A percentile compares a stretch with the other conserved stretches of the same genome.
Evolutionary conservation across 2,113 vertebrate species (phyloP).

Genomic region (Cisticola juncidis): DNA sequence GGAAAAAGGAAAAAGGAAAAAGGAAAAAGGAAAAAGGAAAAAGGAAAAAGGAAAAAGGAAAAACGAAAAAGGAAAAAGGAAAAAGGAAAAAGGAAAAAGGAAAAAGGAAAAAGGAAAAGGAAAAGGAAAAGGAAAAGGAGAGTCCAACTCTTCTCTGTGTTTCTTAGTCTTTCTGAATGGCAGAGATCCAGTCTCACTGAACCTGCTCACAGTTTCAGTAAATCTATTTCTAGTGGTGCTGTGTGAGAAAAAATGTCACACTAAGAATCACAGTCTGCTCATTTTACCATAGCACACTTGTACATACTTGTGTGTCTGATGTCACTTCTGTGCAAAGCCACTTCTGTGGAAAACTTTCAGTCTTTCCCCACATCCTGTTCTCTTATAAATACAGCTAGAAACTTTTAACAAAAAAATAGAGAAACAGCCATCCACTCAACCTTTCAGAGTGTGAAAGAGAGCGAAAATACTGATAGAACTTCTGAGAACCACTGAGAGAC

Average conservation of each 20-base stretch:
- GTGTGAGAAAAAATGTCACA: not conserved
- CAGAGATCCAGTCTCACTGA: not conserved
- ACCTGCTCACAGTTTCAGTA: not conserved
- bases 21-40: too few relatives aligned
- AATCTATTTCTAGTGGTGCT: conserved; percentile 8
- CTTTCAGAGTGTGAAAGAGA: not conserved
- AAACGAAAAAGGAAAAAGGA: too few relatives aligned
- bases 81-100: too few relatives aligned
- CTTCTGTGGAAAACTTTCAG: not conserved
- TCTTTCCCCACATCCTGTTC: not conserved
- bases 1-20: too few relatives aligned
- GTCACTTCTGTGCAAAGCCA: not conserved
- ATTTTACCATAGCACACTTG: not conserved
- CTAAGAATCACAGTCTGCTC: not conserved
- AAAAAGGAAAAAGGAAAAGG: too few relatives aligned
- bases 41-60: too few relatives aligned
- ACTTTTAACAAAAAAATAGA: not conserved
- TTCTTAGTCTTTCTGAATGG: conserved; percentile 14
- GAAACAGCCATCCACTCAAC: not conserved
- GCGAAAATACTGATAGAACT: not conserved
- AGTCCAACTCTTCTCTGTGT: not conserved
- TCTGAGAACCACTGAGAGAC: not conserved
- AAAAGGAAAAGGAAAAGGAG: too few relatives aligned
- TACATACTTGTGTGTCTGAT: not conserved
- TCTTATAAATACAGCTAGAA: not conserved